Percentiles rank a stretch among this genome's conserved stretches.
These are phyloP conservation scores for Coelopa pilipes DNA, from an alignment of 2,888 invertebrate genomes.

Conservation along the genomic window DNA sequence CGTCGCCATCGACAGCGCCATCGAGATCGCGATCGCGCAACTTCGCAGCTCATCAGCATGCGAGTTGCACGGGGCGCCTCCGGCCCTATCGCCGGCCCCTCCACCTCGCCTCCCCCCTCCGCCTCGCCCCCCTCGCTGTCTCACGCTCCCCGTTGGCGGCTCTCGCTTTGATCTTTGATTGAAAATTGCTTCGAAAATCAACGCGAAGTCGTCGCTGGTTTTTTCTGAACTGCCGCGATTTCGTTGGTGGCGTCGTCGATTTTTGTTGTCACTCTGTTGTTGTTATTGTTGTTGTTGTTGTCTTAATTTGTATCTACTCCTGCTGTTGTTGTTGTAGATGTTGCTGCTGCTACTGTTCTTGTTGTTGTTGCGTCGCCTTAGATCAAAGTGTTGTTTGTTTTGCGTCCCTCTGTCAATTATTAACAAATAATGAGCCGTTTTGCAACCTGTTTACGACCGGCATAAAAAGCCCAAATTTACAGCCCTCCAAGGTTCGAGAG, in stretches of 20 bases:
- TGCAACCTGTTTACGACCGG: neutral
- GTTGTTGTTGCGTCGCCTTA: slow-evolving; percentile 17
- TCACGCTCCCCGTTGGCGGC: slow-evolving; percentile 1
- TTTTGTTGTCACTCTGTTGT: slow-evolving; percentile 13
- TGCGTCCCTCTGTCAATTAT: slow-evolving; percentile 7
- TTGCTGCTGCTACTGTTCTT: slow-evolving; percentile 2
- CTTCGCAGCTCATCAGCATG: slow-evolving; percentile 8
- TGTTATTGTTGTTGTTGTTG: neutral
- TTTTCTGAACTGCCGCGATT: neutral
- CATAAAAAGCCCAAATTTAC: too few relatives aligned
- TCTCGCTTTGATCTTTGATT: slow-evolving; percentile 21
- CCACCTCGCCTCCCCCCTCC: neutral
- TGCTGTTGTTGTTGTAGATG: too few relatives aligned
- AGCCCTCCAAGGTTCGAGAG: too few relatives aligned
- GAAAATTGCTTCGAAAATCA: slow-evolving; percentile 27
- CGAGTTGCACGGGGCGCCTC: neutral
- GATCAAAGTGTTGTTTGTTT: slow-evolving; percentile 7
- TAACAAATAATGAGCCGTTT: slow-evolving; percentile 2
- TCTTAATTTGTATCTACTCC: neutral
- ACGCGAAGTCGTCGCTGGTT: neutral
- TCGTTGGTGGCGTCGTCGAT: neutral
- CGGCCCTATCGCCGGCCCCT: slow-evolving; percentile 1
- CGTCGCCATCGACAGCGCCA: too few relatives aligned
- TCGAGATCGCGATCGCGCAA: neutral
- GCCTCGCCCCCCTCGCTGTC: neutral